Conservation (phyloP, 2,797 vertebrate genomes). For the Saxicola maurus region DNA sequence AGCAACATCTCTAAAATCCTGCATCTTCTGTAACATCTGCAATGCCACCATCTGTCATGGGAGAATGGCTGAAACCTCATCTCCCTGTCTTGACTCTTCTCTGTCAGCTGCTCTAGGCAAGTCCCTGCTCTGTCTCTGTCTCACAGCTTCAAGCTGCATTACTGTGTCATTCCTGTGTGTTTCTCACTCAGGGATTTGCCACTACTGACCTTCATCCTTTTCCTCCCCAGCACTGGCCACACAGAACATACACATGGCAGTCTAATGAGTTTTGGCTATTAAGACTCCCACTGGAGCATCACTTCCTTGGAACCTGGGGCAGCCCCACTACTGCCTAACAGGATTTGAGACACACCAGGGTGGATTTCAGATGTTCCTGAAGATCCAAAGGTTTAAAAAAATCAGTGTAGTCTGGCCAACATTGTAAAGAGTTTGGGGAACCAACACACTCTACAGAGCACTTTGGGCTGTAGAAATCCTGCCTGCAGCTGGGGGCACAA, state of each 20-base stretch:
- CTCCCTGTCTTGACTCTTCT: not conserved
- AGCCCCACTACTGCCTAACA: not conserved
- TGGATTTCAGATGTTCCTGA: not conserved
- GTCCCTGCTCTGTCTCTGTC: not conserved
- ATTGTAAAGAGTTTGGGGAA: not conserved
- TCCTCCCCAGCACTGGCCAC: not conserved
- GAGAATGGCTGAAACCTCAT: not conserved
- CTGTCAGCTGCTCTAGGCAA: not conserved
- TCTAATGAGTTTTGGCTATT: not conserved
- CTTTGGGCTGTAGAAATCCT: not conserved
- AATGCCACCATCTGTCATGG: not conserved
- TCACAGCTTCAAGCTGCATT: not conserved
- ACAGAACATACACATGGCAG: not conserved
- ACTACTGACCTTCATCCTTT: not conserved
- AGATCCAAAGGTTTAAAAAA: not conserved
- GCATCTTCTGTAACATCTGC: not conserved
- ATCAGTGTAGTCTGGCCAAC: not conserved
- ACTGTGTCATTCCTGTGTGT: not conserved
- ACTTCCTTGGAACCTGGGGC: not conserved
- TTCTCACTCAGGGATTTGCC: not conserved
- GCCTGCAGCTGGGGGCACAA: not conserved
- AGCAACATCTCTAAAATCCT: not conserved
- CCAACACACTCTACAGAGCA: not conserved
- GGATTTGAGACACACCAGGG: not conserved
- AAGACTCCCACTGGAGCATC: not conserved